These are phyloP conservation scores for Sciurus vulgaris DNA, from an alignment of 2,797 vertebrate genomes.

Conservation along the genomic window DNA sequence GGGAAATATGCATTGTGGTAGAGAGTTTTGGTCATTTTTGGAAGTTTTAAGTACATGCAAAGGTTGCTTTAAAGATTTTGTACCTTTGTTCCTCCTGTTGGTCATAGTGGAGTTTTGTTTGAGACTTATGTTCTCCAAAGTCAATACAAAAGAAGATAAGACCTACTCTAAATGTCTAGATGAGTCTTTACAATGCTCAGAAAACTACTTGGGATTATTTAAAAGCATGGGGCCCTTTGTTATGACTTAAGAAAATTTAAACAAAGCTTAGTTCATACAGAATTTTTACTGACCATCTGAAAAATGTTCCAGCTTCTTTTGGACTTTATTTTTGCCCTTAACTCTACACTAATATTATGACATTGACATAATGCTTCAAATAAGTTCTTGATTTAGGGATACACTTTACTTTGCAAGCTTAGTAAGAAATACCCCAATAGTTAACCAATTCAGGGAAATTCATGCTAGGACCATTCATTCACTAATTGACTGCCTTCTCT, in stretches of 20 bases:
- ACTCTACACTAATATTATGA: neutral
- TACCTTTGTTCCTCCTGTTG: constrained; percentile 6
- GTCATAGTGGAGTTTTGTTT: neutral
- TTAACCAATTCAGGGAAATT: neutral
- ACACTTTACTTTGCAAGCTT: neutral
- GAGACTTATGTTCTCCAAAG: neutral
- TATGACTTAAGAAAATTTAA: neutral
- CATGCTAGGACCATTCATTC: constrained; percentile 6
- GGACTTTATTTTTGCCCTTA: neutral
- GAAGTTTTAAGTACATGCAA: neutral
- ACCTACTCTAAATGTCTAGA: neutral
- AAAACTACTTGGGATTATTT: neutral
- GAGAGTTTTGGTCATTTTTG: neutral
- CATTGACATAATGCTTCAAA: neutral
- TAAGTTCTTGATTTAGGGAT: neutral
- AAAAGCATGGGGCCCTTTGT: neutral
- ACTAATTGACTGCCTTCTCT: neutral
- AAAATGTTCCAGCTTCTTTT: constrained; percentile 37
- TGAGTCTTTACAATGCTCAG: neutral
- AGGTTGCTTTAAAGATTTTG: neutral
- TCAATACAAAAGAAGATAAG: neutral
- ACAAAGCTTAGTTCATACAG: neutral
- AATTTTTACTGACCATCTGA: constrained; percentile 29
- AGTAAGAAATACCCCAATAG: neutral
- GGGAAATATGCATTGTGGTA: neutral